These are phyloP conservation scores for Nesospiza acunhae DNA, from an alignment of 2,113 vertebrate genomes.

Conservation along the genomic window DNA sequence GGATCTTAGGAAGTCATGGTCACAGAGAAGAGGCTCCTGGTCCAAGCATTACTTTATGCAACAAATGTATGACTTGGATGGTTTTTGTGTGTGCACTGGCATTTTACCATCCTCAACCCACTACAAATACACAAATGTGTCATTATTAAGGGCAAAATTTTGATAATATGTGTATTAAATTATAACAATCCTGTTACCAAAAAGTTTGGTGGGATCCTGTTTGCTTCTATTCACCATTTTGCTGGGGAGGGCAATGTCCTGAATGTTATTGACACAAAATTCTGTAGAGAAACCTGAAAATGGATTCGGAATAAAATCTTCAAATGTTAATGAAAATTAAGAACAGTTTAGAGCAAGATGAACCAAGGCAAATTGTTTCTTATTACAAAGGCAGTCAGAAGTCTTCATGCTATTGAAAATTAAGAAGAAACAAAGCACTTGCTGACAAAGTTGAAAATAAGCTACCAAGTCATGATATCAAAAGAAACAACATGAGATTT, in stretches of 20 bases:
- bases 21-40: not conserved
- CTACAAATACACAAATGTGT: not conserved
- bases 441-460: slow-evolving; percentile 34
- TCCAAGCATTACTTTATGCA: not conserved
- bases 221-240: not conserved
- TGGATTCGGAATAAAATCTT: not conserved
- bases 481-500: slow-evolving; percentile 44
- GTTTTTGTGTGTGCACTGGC: not conserved
- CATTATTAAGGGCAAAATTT: not conserved
- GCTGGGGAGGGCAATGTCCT: not conserved
- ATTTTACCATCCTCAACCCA: not conserved
- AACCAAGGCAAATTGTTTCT: not conserved
- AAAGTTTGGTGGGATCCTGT: not conserved
- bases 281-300: not conserved
- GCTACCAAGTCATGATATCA: slow-evolving; percentile 26
- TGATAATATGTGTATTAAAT: not conserved
- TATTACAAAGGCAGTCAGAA: not conserved
- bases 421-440: slow-evolving; percentile 32
- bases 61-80: not conserved
- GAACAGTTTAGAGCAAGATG: not conserved
- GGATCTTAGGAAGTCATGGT: not conserved
- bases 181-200: not conserved
- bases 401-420: not conserved
- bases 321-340: not conserved
- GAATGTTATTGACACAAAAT: not conserved